Conservation (phyloP, 2,888 invertebrate species). For the Ichneumoninae sp. region DNA sequence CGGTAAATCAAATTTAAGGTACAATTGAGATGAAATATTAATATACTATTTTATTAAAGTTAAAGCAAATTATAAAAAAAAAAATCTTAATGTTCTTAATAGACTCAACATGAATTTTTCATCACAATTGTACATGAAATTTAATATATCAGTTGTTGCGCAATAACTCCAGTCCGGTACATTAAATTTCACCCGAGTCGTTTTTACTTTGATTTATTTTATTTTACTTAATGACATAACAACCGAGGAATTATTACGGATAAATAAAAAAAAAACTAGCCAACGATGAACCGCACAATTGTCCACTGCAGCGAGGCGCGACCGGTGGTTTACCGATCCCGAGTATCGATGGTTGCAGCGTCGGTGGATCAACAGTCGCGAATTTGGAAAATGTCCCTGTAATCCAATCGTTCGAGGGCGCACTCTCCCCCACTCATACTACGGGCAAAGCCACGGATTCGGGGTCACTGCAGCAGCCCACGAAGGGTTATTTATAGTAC, state of each 20-base stretch:
- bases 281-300: background rate
- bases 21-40: no score
- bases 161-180: no score
- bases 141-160: no score
- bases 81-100: no score
- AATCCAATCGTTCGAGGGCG: slow-evolving; percentile 45
- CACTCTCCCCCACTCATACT: background rate
- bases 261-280: background rate
- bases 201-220: no score
- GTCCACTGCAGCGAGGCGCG: background rate
- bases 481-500: slow-evolving; percentile 65
- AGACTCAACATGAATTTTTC: no score
- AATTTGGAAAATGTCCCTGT: slow-evolving; percentile 30
- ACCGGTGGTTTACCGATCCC: slow-evolving; percentile 1
- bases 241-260: background rate
- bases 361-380: background rate
- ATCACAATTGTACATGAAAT: no score
- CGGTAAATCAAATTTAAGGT: no score
- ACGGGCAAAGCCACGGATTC: slow-evolving; percentile 48
- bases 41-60: no score
- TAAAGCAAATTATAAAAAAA: no score
- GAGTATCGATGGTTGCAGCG: background rate
- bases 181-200: no score
- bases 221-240: no score
- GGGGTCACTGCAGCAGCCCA: slow-evolving; percentile 33